These are phyloP conservation scores for Leptarthrus brevirostris DNA, from an alignment of 2,888 invertebrate genomes.

Conservation along the genomic window DNA sequence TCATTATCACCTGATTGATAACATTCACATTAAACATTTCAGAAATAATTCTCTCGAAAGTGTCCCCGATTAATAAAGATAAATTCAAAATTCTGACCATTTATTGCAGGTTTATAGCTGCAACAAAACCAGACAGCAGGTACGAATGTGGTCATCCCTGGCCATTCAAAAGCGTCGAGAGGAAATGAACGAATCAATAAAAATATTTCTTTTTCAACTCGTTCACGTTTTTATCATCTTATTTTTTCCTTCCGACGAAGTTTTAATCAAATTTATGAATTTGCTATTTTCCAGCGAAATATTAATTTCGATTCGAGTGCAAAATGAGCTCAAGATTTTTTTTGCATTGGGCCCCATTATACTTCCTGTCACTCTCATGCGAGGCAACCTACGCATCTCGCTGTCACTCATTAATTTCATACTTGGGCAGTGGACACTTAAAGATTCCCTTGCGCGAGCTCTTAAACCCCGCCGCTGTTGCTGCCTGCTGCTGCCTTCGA, in stretches of 20 bases:
- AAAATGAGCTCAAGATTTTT: constrained; percentile 22
- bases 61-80: constrained; percentile 39
- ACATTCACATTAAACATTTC: constrained; percentile 7
- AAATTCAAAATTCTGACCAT: constrained; percentile 31
- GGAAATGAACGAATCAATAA: constrained; percentile 12
- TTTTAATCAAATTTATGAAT: constrained; percentile 43
- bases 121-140: too few species aligned
- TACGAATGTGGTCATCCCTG: too few species aligned
- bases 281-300: constrained; percentile 30
- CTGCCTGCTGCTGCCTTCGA: too few species aligned
- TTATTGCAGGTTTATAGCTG: constrained; percentile 41
- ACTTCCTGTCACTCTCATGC: constrained; percentile 38
- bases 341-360: constrained; percentile 18
- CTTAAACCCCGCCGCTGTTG: not conserved
- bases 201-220: constrained; percentile 29
- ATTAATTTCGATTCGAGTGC: constrained; percentile 30
- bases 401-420: constrained; percentile 37
- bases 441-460: constrained; percentile 5
- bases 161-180: too few species aligned
- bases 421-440: constrained; percentile 23
- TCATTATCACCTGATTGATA: constrained; percentile 22
- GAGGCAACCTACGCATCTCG: constrained; percentile 37
- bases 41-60: constrained; percentile 7
- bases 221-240: not conserved
- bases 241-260: constrained; percentile 1